Conservation (phyloP, 2,797 vertebrate species). For the Hoplostethus mediterraneus region DNA sequence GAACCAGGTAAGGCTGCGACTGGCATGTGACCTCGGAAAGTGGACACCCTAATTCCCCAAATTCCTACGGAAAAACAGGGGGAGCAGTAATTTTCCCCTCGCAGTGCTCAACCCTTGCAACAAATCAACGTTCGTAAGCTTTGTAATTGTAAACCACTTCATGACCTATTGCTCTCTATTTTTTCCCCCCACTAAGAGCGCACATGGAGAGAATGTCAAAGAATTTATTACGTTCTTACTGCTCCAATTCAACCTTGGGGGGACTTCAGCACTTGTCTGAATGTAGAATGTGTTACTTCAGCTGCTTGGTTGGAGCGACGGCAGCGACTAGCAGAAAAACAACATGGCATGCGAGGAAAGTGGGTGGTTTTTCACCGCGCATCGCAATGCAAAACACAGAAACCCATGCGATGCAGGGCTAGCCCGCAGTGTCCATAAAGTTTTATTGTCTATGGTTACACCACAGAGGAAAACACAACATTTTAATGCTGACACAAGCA, state of each 20-base stretch:
- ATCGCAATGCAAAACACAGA: background rate
- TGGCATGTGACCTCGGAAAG: background rate
- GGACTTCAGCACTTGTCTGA: background rate
- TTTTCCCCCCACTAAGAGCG: background rate
- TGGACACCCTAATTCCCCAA: background rate
- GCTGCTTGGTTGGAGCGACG: constrained; percentile 5
- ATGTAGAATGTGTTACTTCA: background rate
- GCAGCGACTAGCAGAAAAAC: constrained; percentile 7
- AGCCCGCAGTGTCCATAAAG: constrained; percentile 7
- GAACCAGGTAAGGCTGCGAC: background rate
- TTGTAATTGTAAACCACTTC: background rate
- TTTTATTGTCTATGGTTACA: background rate
- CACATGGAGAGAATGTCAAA: background rate
- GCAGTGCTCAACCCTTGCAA: background rate
- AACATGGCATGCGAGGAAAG: background rate
- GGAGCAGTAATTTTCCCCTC: background rate
- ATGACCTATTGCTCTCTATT: background rate
- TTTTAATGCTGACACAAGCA: background rate
- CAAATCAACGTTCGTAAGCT: background rate
- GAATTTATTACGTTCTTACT: constrained; percentile 1
- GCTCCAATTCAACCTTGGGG: constrained; percentile 1
- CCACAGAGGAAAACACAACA: background rate
- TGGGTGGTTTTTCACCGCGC: background rate
- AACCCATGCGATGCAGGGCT: background rate
- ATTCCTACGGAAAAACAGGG: background rate